A percentile compares a stretch with the other conserved stretches of the same genome.
Evolutionary conservation across 2,797 vertebrate genomes (phyloP).

Genomic region (Lerista edwardsae): DNA sequence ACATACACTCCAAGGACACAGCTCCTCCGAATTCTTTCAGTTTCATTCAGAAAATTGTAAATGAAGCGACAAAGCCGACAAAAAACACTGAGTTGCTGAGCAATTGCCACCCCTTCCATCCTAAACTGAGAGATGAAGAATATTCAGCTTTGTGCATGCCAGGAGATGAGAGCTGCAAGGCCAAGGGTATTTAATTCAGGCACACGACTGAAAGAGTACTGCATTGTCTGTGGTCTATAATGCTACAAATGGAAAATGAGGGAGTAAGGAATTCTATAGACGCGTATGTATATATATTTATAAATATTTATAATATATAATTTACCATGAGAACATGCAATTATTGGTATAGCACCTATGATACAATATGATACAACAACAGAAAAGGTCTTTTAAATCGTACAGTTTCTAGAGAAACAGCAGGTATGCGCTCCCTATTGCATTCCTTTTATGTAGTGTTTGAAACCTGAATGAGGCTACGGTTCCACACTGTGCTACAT

Average conservation of each 20-base stretch:
- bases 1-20: constrained; percentile 53
- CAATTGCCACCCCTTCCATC: constrained; percentile 67
- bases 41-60: constrained; percentile 56
- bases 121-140: constrained; percentile 67
- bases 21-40: constrained; percentile 41
- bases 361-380: constrained; percentile 93
- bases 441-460: constrained; percentile 78
- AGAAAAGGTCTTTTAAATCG: constrained; percentile 70
- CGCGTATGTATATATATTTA: constrained; percentile 78
- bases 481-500: constrained; percentile 80
- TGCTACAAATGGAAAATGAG: constrained; percentile 77
- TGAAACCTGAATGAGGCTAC: constrained; percentile 74
- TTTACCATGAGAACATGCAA: constrained; percentile 86
- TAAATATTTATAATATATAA: constrained; percentile 83
- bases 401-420: constrained; percentile 74
- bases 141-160: constrained; percentile 71
- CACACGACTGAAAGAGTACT: constrained; percentile 69
- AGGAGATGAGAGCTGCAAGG: constrained; percentile 65
- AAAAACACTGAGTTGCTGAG: constrained; percentile 63
- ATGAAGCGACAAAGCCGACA: constrained; percentile 50
- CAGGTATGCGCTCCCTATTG: constrained; percentile 74
- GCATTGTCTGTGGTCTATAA: constrained; percentile 68
- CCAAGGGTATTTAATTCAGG: constrained; percentile 61
- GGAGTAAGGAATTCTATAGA: constrained; percentile 75
- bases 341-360: constrained; percentile 80